A percentile compares a stretch with the other conserved stretches of the same genome.
These are phyloP conservation scores for Podilymbus podiceps DNA, from an alignment of 2,113 vertebrate genomes.

Conservation along the genomic window DNA sequence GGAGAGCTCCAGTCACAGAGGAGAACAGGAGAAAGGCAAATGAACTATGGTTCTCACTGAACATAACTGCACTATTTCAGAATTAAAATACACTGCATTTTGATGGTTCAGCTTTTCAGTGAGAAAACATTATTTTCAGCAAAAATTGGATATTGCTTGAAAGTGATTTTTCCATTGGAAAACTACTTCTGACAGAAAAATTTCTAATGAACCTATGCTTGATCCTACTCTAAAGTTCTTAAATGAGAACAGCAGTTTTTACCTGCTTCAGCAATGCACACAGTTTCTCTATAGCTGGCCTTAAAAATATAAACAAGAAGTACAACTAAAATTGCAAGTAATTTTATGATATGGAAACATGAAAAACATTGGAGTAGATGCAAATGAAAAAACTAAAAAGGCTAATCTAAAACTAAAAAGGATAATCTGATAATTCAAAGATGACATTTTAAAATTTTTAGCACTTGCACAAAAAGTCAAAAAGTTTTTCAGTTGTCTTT, in stretches of 20 bases:
- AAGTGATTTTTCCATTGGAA: background rate
- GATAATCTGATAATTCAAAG: background rate
- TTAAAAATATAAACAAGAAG: background rate
- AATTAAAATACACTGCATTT: background rate
- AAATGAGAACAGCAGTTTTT: background rate
- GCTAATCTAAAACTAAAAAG: no score
- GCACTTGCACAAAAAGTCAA: background rate
- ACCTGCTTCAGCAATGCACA: background rate
- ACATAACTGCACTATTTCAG: background rate
- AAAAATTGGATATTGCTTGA: background rate
- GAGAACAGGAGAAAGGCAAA: background rate
- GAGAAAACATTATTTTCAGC: background rate
- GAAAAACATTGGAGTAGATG: background rate
- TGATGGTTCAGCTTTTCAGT: background rate
- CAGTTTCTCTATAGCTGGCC: background rate
- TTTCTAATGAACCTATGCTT: background rate
- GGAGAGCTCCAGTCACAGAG: background rate
- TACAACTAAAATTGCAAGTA: background rate
- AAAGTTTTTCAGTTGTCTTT: background rate
- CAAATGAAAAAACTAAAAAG: background rate
- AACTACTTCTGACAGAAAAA: background rate
- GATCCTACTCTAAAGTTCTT: background rate
- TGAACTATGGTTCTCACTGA: background rate
- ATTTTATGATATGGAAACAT: background rate
- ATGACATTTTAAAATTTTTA: background rate